These are phyloP conservation scores for Babyrousa celebensis DNA, from an alignment of 2,797 vertebrate species.

Conservation along the genomic window DNA sequence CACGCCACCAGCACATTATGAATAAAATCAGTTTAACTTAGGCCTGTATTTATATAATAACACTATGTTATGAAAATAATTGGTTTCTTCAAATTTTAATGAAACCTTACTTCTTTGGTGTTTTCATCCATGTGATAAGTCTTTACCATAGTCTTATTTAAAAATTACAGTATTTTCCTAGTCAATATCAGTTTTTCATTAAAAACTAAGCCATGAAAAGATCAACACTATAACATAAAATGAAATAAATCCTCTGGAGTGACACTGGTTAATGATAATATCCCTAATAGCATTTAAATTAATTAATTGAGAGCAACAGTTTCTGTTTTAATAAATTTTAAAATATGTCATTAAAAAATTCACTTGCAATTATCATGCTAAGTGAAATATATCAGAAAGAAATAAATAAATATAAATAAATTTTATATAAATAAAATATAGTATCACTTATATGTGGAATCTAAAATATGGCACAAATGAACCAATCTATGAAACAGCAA, in stretches of 20 bases:
- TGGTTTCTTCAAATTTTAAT: slow-evolving; percentile 42
- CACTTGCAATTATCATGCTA: no score
- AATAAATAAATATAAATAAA: no score
- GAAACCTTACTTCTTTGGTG: slow-evolving; percentile 37
- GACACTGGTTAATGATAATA: neutral
- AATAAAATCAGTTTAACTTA: slow-evolving; percentile 72
- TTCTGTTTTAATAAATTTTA: slow-evolving; percentile 53
- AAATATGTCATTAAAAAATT: neutral
- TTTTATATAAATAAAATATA: no score
- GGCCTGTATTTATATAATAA: neutral
- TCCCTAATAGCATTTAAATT: neutral
- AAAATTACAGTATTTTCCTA: slow-evolving; percentile 13
- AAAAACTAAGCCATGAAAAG: neutral
- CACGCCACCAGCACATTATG: slow-evolving; percentile 58
- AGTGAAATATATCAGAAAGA: no score
- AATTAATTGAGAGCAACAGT: slow-evolving; percentile 43
- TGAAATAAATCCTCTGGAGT: neutral
- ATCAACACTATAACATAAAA: slow-evolving; percentile 8
- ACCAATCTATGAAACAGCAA: no score
- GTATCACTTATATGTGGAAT: no score
- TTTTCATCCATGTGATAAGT: neutral
- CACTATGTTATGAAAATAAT: slow-evolving; percentile 56
- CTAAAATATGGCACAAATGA: no score
- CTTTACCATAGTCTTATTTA: neutral
- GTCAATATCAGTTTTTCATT: slow-evolving; percentile 15